Conservation (phyloP, 1,140 invertebrate genomes). For the Bacillus rossius region DNA sequence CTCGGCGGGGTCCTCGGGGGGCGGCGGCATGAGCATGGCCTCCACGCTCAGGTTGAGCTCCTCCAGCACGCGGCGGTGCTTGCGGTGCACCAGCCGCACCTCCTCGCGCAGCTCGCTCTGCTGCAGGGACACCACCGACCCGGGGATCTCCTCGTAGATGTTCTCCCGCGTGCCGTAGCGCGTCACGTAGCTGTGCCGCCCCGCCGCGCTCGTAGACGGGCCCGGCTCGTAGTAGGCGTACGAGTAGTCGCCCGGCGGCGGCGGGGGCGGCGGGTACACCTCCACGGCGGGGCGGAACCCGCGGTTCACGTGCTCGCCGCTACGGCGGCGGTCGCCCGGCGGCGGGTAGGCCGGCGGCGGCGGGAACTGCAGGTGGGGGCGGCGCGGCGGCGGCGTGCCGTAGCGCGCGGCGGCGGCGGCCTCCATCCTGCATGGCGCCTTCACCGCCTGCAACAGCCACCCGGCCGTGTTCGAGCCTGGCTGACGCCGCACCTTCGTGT, state of each 20-base stretch:
- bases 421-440: constrained; percentile 14
- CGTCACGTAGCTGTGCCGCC: constrained; percentile 63
- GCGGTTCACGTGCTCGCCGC: constrained; percentile 26
- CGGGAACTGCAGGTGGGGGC: constrained; percentile 46
- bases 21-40: constrained; percentile 75
- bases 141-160: constrained; percentile 80
- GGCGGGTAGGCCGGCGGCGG: constrained; percentile 49
- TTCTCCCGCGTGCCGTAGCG: constrained; percentile 79
- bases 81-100: constrained; percentile 66
- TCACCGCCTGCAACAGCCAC: constrained; percentile 50
- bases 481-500: constrained; percentile 72
- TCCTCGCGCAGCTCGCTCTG: constrained; percentile 53
- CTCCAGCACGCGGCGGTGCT: constrained; percentile 72
- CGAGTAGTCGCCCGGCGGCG: constrained; percentile 53
- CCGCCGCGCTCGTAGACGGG: constrained; percentile 45
- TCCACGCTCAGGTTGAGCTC: constrained; percentile 82
- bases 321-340: constrained; percentile 32
- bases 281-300: not conserved
- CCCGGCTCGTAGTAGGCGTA: constrained; percentile 73
- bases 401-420: constrained; percentile 13
- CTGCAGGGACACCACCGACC: constrained; percentile 20
- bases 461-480: constrained; percentile 60
- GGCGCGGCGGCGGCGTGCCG: constrained; percentile 26
- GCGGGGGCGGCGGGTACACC: not conserved
- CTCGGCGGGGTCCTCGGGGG: constrained; percentile 17